Base-by-base conservation (phyloP, 2,113 vertebrate species). In the Emberiza fucata region DNA sequence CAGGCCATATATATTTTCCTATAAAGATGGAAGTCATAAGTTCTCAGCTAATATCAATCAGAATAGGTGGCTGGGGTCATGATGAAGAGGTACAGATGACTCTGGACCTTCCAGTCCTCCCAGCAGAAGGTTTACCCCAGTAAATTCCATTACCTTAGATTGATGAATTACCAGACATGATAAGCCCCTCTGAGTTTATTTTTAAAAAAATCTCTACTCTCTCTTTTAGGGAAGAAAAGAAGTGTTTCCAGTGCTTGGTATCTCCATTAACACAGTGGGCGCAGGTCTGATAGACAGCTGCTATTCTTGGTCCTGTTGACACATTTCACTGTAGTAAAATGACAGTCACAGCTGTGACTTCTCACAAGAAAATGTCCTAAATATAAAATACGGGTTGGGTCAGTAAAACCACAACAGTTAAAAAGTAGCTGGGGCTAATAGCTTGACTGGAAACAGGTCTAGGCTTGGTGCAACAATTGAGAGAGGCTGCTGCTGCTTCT, bases 321-420 rank as follows among this genome's bases (percentile, higher is more conserved):
- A 98, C 94, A 94, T 98, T 86, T 97, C 77, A 48, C 92, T 27
- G 23, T 45, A 89, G 93, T 84, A 92, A 95, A 96, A 95, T 97
- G 97, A 97, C 96, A 97, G 90, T 86, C 96, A 89, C 97, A 97
- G 97, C 97, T 97, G 97, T 96, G 94, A 97, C 89, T 96, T 95
- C 86, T 88, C 94, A 90, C 94, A 93, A 90, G 93, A 97, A 97
- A 96, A 95, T 9, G 37, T 80, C 87, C 96, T 97, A 97, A 95
- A 97, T 97, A 97, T 95, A 94, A 88, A 88, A 89, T 82, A 81
- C 93, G 94, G 86, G 48, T 81, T 94, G 78, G 91, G 94, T 96
- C 91, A 76, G 64, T 94, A 95, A 96, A 95, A 75, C 91, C 90
- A 79, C 93, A 85, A 50, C 66, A 76, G 72, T 95, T 81, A 94